Evolutionary conservation across 2,888 invertebrate genomes (phyloP), one percentile per base, ranked within the genome.

Genomic region (Andricus curvator): DNA sequence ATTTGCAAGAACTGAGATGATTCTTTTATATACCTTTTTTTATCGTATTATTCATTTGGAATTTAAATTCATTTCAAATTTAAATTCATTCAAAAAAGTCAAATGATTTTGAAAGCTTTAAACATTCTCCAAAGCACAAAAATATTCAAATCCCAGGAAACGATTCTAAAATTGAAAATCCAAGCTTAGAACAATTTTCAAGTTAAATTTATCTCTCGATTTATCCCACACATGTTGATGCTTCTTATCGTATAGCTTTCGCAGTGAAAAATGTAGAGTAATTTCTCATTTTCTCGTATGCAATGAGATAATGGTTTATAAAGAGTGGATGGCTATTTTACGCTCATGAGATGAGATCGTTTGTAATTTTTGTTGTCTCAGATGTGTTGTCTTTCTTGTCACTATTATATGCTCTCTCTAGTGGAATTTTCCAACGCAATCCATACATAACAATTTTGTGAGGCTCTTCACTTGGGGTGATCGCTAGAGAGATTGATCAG

Each of bases 201-300:
- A 51, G 20, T 51, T 51, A 51, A 51, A 51, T 51, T 51, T 51
- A 51, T 51, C 20, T 1, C 20, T 5, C 48, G 33, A 33, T 8
- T 33, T 33, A 33, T 33, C 8, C 6, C 33, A 33, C 33, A 20
- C 20, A 20, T 51, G 51, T 51, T 51, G 51, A 51, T 20, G 20
- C 17, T 51, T 51, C 51, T 51, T 68, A 68, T 44, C 68, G 9
- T 25, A 9, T 6, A 8, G 44, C 48, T 48, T 25, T 68, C 25
- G 8, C 17, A 8, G 48, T 41, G 74, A 78, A 80, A 84, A 84
- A 84, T 80, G 82, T 82, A 81, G 48, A n/a, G 80, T 74, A 80
- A 82, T 84, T 84, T 84, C 82, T 82, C 84, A 81, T 84, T 84
- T 84, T 82, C 81, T 78, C 79, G 25, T 70, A 20, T 20, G 9